Evolutionary conservation across 2,113 vertebrate genomes (phyloP).

Genomic region (Labeo catla): DNA sequence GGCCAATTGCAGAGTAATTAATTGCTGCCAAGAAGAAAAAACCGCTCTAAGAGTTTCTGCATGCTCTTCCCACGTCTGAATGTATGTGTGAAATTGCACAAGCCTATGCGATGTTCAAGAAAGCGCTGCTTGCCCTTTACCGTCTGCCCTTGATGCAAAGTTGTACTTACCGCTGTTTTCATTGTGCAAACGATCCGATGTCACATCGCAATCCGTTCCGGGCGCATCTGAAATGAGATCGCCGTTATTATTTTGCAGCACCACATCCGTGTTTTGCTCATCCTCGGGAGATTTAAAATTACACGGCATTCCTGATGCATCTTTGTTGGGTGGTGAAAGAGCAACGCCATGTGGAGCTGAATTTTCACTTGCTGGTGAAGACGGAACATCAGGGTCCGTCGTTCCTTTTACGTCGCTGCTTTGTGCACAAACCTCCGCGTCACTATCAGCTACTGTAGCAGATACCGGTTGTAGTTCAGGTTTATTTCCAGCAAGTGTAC

Average conservation of each 20-base stretch:
- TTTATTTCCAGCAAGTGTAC: conserved; percentile 45
- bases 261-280: conserved; percentile 25
- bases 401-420: background rate
- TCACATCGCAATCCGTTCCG: conserved; percentile 55
- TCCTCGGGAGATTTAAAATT: background rate
- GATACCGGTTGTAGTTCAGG: background rate
- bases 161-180: conserved; percentile 62
- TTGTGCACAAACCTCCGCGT: background rate
- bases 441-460: background rate
- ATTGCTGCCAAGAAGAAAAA: background rate
- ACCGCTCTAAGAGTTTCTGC: background rate
- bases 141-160: background rate
- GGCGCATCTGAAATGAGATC: conserved; percentile 63
- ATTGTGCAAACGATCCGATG: conserved; percentile 31
- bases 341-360: conserved; percentile 26
- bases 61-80: background rate
- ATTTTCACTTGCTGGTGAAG: conserved; percentile 11
- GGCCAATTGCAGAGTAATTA: conserved; percentile 32
- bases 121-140: background rate
- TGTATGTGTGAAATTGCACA: background rate
- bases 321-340: conserved; percentile 13
- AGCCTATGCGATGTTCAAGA: background rate
- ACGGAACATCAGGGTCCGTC: background rate
- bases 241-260: conserved; percentile 51
- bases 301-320: background rate